Evolutionary conservation across 2,113 vertebrate genomes (phyloP).

Genomic region (Panthera tigris): DNA sequence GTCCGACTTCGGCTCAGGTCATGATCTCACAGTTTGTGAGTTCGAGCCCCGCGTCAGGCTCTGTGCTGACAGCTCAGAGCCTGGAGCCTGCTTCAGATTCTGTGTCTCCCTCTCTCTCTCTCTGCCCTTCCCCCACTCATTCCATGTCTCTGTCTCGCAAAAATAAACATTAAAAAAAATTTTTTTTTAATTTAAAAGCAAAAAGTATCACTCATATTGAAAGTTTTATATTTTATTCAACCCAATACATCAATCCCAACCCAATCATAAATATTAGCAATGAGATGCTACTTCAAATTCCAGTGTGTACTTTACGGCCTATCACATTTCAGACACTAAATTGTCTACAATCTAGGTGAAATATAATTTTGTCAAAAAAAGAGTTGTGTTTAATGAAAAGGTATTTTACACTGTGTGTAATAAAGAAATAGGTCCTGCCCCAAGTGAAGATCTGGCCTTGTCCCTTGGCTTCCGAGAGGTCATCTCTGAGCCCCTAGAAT

Average conservation of each 20-base stretch:
- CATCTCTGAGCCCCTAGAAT: background rate
- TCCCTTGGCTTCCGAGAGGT: background rate
- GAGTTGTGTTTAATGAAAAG: background rate
- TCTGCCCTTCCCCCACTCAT: too few species aligned
- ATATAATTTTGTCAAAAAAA: slow-evolving; percentile 23
- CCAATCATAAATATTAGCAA: background rate
- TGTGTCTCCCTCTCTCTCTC: too few species aligned
- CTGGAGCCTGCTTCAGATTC: too few species aligned
- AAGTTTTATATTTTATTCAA: background rate
- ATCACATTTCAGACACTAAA: background rate
- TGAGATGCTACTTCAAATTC: background rate
- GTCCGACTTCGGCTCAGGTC: too few species aligned
- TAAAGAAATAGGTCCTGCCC: background rate
- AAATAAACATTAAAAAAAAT: too few species aligned
- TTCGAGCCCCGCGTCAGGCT: too few species aligned
- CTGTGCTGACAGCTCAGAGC: too few species aligned
- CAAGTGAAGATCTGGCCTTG: background rate
- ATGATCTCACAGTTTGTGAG: too few species aligned
- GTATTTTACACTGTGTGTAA: background rate
- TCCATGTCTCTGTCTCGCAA: too few species aligned
- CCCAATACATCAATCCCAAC: background rate
- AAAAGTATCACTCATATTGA: background rate
- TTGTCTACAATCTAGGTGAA: background rate
- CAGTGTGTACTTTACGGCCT: background rate
- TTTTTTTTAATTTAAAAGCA: background rate